These are phyloP conservation scores for Drosophila sproati DNA, from an alignment of 1,140 invertebrate species.

Conservation along the genomic window DNA sequence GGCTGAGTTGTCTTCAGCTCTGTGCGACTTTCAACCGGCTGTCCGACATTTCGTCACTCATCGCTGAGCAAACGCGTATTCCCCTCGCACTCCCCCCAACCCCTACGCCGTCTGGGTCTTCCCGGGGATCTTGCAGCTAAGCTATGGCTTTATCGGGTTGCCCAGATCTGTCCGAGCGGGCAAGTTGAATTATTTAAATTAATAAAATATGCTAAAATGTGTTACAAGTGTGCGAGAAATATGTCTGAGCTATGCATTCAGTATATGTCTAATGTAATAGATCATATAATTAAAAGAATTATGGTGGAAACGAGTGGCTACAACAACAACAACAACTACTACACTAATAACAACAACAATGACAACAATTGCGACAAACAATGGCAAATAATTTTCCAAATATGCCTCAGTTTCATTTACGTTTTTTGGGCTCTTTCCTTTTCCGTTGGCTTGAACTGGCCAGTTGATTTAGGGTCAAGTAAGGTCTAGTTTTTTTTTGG, in stretches of 20 bases:
- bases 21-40: slow-evolving; percentile 39
- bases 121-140: background rate
- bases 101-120: background rate
- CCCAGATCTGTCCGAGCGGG: slow-evolving; percentile 55
- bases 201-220: slow-evolving; percentile 83
- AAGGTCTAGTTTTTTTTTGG: slow-evolving; percentile 52
- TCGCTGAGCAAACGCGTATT: slow-evolving; percentile 65
- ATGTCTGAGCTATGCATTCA: slow-evolving; percentile 34
- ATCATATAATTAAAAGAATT: slow-evolving; percentile 83
- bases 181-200: slow-evolving; percentile 80
- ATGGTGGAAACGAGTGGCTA: slow-evolving; percentile 66
- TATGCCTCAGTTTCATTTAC: slow-evolving; percentile 31
- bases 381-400: slow-evolving; percentile 76
- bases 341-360: slow-evolving; percentile 33
- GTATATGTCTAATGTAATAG: slow-evolving; percentile 62
- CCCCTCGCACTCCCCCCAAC: background rate
- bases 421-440: slow-evolving; percentile 33
- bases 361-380: slow-evolving; percentile 72
- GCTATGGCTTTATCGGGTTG: slow-evolving; percentile 43
- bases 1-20: background rate
- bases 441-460: slow-evolving; percentile 47
- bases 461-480: slow-evolving; percentile 69
- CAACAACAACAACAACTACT: slow-evolving; percentile 13
- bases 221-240: slow-evolving; percentile 81
- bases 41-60: slow-evolving; percentile 65